Evolutionary conservation across 2,797 vertebrate genomes (phyloP), one percentile per base, ranked within the genome.

Genomic region (Enoplosus armatus): DNA sequence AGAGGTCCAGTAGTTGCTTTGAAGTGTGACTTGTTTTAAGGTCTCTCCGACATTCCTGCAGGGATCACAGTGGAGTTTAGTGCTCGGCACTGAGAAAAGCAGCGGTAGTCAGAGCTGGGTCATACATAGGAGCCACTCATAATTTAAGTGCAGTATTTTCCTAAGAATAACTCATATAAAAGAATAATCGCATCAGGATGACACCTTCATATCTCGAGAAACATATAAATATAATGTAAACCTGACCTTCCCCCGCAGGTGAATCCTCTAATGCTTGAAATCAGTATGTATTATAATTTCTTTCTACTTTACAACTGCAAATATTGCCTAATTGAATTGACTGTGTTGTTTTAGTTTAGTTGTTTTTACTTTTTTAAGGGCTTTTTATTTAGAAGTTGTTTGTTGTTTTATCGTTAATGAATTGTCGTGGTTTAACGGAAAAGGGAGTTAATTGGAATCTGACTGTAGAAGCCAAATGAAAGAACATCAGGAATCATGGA

Each of bases 1-100:
- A 67, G 64, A 82, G 70, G 47, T 75, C 67, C 62, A n/a, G 39
- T 16, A 6, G 43, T n/a, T 6, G 35, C 77, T 85, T 87, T 86
- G 84, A 89, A 77, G 74, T 82, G 37, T 0, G 20, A 56, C 58
- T 56, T 67, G 55, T 75, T 75, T 75, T 50, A 41, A 67, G 61
- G 68, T 63, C 29, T 20, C 56, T 48, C 31, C 22, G 37, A 79
- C 80, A 79, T 83, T 85, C 77, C 77, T 27, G 73, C 75, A 24
- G 47, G 39, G 75, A 75, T 86, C 82, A 61, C 62, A 20, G 75
- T 6, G n/a, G 56, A 50, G 60, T 67, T 76, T 8, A 71, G 14
- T 16, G 12, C 29, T 51, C 62, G 58, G 56, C 24, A 18, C 48
- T 35, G 27, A 37, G 64, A 29, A 39, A 24, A 68, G 35, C 58